Evolutionary conservation across 2,888 invertebrate genomes (phyloP).

Genomic region (Pristionchus arcanus): DNA sequence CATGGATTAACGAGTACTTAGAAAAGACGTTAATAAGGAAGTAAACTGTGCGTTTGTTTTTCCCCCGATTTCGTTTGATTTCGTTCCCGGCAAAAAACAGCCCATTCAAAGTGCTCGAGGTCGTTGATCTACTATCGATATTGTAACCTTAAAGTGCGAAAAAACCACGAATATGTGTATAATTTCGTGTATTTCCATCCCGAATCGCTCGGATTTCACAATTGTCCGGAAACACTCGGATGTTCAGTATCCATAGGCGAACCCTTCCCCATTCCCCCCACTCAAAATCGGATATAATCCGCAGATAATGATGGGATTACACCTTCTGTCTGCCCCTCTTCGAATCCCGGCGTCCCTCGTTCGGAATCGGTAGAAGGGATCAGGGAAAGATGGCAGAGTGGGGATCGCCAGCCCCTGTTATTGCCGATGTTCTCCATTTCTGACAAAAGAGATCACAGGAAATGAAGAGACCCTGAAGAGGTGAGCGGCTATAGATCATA

Average conservation of each 20-base stretch:
- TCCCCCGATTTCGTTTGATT: no score
- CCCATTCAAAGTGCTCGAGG: not conserved
- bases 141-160: not conserved
- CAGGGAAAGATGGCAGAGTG: not conserved
- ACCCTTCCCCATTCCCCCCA: constrained; percentile 19
- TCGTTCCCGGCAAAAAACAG: no score
- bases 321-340: not conserved
- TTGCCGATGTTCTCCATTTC: not conserved
- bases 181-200: not conserved
- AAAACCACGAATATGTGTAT: not conserved
- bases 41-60: not conserved
- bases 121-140: not conserved
- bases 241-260: not conserved
- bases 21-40: not conserved
- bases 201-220: not conserved
- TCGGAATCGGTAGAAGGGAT: not conserved
- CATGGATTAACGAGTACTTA: no score
- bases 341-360: not conserved
- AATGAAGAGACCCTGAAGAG: not conserved
- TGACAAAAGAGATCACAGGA: not conserved
- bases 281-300: constrained; percentile 16
- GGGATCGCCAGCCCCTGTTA: not conserved
- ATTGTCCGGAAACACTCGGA: not conserved
- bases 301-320: constrained; percentile 41
- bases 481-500: constrained; percentile 6